Conservation (phyloP, 2,888 invertebrate species). For the Pseudoips prasinana region DNA sequence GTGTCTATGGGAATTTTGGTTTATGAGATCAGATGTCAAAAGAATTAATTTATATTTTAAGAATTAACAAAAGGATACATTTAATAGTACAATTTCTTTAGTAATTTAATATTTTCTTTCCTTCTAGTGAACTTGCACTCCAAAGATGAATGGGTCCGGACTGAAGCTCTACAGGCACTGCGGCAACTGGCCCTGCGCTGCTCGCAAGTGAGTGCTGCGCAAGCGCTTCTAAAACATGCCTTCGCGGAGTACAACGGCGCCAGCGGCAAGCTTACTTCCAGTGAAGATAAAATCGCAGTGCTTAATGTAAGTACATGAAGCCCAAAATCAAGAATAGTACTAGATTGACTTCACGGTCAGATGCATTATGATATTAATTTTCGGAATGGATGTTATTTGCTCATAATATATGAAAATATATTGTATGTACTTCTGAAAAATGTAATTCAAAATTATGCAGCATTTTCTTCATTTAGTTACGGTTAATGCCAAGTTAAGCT, state of each 20-base stretch:
- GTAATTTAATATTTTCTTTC: no score
- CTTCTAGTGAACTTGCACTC: constrained; percentile 89
- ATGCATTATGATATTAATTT: not conserved
- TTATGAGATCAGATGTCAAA: no score
- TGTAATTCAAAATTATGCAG: no score
- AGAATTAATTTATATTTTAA: no score
- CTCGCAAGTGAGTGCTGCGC: constrained; percentile 84
- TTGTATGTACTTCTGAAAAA: no score
- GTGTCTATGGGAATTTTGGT: no score
- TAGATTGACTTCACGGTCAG: not conserved
- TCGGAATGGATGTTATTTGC: no score
- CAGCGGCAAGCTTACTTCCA: constrained; percentile 94
- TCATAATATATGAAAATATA: no score
- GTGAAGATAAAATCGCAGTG: constrained; percentile 93
- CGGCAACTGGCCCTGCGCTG: constrained; percentile 87
- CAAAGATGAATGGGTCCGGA: constrained; percentile 89
- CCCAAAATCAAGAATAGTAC: not conserved
- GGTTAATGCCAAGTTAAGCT: no score
- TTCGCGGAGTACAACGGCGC: constrained; percentile 94
- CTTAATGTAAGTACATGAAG: constrained; percentile 83
- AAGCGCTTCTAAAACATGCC: constrained; percentile 84
- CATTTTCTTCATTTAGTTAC: no score
- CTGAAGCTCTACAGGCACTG: constrained; percentile 88
- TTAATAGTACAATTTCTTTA: no score
- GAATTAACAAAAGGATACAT: no score